Percentiles rank a stretch among this genome's conserved stretches.
Evolutionary conservation across 2,888 invertebrate species (phyloP).

Genomic region (Hirtodrosophila confusa): DNA sequence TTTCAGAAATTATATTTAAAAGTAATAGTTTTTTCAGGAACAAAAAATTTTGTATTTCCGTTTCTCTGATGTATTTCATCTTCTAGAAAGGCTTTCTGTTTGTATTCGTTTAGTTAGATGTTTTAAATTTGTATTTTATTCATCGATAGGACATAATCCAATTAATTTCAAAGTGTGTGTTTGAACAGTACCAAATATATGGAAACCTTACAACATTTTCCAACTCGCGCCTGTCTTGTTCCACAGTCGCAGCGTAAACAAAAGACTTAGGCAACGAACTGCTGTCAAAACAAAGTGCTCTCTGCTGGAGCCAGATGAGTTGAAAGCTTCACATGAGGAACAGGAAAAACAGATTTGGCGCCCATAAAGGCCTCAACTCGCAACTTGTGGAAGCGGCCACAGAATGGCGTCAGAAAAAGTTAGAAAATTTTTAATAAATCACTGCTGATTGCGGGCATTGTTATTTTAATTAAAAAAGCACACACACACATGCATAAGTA

Average conservation of each 20-base stretch:
- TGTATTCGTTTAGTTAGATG: too few species aligned
- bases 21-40: too few species aligned
- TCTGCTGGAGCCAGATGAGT: background rate
- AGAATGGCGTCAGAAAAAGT: conserved; percentile 45
- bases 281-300: conserved; percentile 3
- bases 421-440: conserved; percentile 67
- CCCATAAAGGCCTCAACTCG: conserved; percentile 5
- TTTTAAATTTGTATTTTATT: too few species aligned
- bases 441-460: conserved; percentile 71
- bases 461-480: conserved; percentile 68
- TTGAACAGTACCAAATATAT: background rate
- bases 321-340: conserved; percentile 8
- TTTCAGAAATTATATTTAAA: too few species aligned
- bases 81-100: too few species aligned
- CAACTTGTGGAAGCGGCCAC: conserved; percentile 21
- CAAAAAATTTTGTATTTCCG: too few species aligned
- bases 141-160: too few species aligned
- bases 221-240: background rate
- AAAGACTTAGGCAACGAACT: conserved; percentile 72
- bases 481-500: conserved; percentile 9
- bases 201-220: conserved; percentile 7
- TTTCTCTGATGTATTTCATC: too few species aligned
- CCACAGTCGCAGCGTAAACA: conserved; percentile 42
- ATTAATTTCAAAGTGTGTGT: too few species aligned
- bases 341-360: conserved; percentile 26